Percentiles rank a stretch among this genome's conserved stretches.
phyloP scores from a whole-genome alignment of 2,797 vertebrate species.

The Danio choprae region DNA sequence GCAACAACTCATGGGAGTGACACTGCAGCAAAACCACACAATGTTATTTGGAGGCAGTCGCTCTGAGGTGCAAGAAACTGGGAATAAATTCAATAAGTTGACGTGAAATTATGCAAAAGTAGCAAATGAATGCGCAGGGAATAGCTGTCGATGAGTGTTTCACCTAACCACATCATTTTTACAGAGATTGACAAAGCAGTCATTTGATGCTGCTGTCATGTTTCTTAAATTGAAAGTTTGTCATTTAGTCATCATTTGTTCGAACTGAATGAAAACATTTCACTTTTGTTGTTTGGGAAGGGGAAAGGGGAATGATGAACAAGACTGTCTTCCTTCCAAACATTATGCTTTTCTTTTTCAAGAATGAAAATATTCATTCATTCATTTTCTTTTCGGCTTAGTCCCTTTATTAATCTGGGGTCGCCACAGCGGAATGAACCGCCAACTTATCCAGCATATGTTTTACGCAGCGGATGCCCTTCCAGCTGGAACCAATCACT shows the following conservation, averaged over 20 bases:
- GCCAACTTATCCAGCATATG: too few relatives aligned
- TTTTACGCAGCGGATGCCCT: too few relatives aligned
- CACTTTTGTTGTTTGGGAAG: background rate
- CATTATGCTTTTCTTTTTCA: background rate
- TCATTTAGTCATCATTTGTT: background rate
- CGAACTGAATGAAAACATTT: background rate
- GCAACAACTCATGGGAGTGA: background rate
- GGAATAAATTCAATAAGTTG: background rate
- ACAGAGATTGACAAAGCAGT: background rate
- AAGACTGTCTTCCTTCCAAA: background rate
- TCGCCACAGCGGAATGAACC: too few relatives aligned
- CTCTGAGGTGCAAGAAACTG: background rate
- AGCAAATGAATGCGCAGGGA: background rate
- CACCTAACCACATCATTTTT: background rate
- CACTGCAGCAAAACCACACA: background rate
- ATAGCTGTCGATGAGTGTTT: background rate
- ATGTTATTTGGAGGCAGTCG: background rate
- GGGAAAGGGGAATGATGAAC: background rate
- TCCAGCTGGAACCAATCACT: too few relatives aligned
- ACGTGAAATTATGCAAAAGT: background rate
- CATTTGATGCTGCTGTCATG: background rate
- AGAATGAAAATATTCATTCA: background rate
- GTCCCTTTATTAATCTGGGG: too few relatives aligned
- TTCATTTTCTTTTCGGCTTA: too few relatives aligned
- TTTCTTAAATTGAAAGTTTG: background rate